A percentile compares a stretch with the other conserved stretches of the same genome.
phyloP scores from a whole-genome alignment of 2,113 vertebrate genomes.

The Mustela lutreola region DNA sequence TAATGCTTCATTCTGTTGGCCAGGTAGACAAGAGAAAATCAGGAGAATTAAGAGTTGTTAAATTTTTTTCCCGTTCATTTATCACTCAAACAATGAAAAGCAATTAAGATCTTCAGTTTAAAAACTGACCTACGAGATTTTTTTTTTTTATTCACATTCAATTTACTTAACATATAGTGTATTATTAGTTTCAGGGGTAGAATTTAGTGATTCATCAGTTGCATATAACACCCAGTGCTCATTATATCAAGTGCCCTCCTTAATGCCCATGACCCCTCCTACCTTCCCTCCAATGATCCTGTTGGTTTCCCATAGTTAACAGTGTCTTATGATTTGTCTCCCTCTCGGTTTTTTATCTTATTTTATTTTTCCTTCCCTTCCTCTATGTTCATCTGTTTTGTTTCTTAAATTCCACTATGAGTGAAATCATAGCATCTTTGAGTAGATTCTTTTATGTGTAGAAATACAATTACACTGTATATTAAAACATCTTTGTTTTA shows the following conservation, averaged over 20 bases:
- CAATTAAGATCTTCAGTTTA: conserved; percentile 70
- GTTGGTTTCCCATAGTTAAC: neutral
- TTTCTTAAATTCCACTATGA: neutral
- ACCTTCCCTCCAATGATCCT: neutral
- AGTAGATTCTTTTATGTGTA: conserved; percentile 47
- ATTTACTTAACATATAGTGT: neutral
- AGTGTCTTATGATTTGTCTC: neutral
- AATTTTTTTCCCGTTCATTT: conserved; percentile 65
- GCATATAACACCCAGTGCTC: neutral
- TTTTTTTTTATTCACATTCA: neutral
- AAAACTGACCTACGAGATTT: conserved; percentile 76
- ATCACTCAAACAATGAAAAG: conserved; percentile 70
- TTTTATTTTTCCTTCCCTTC: neutral
- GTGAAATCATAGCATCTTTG: neutral
- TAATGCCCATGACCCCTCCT: neutral
- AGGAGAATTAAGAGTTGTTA: conserved; percentile 24
- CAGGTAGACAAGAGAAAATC: conserved; percentile 47
- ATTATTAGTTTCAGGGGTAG: neutral
- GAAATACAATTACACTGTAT: conserved; percentile 62
- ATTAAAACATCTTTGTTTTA: conserved; percentile 62
- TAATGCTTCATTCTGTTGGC: neutral
- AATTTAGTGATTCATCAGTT: neutral
- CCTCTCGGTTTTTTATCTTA: neutral
- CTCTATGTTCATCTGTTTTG: neutral
- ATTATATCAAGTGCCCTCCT: neutral